These are phyloP conservation scores for Drosophila sproati DNA, from an alignment of 1,140 invertebrate genomes.

Conservation along the genomic window DNA sequence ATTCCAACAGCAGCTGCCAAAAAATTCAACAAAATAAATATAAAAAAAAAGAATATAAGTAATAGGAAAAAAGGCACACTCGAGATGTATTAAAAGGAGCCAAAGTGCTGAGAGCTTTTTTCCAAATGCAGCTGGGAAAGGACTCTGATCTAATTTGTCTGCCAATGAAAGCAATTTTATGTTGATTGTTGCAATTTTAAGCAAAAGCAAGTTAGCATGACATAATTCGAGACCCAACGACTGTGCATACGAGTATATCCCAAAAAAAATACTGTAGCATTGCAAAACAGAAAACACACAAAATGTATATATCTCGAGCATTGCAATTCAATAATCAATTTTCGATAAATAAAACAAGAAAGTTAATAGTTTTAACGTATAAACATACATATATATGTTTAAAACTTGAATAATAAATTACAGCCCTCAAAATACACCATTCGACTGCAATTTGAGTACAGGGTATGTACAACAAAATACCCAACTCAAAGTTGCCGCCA, in stretches of 20 bases:
- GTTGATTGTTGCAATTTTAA: constrained; percentile 50
- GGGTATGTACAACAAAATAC: constrained; percentile 14
- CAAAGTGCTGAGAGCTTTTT: constrained; percentile 16
- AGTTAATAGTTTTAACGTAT: too few species aligned
- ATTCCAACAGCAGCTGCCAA: constrained; percentile 64
- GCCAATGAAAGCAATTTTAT: constrained; percentile 64
- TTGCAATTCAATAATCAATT: not conserved
- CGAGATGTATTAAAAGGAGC: not conserved
- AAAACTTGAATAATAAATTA: constrained; percentile 25
- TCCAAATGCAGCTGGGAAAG: constrained; percentile 19
- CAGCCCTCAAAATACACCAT: not conserved
- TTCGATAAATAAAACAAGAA: too few species aligned
- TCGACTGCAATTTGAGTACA: not conserved
- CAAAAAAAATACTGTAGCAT: not conserved
- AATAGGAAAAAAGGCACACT: too few species aligned
- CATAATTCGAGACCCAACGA: not conserved
- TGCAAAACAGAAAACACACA: too few species aligned
- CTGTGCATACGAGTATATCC: constrained; percentile 20
- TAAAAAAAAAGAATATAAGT: constrained; percentile 1
- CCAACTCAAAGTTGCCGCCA: constrained; percentile 3
- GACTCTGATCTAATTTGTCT: constrained; percentile 75
- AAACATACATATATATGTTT: too few species aligned
- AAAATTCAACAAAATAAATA: constrained; percentile 30
- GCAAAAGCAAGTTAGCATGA: constrained; percentile 28
- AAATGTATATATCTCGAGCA: too few species aligned